A percentile compares a stretch with the other conserved stretches of the same genome.
Conservation (phyloP, 1,140 invertebrate genomes). For the Stegodyphus mimosarum region DNA sequence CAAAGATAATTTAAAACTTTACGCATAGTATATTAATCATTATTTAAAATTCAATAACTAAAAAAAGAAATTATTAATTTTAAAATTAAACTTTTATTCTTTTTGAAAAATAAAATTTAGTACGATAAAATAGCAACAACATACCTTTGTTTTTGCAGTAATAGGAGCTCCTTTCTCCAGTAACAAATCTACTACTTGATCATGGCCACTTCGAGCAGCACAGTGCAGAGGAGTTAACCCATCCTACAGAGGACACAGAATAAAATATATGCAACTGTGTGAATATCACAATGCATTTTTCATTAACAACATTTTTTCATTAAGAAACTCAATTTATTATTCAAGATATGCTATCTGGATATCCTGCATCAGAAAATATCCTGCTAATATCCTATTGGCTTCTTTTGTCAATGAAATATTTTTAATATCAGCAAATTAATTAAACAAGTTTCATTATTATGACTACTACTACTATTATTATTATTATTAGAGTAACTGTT, state of each 20-base stretch:
- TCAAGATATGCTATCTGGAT: no score
- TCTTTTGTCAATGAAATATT: no score
- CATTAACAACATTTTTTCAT: no score
- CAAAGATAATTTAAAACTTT: constrained; percentile 45
- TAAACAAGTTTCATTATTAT: no score
- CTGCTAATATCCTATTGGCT: no score
- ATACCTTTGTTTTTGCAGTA: constrained; percentile 96
- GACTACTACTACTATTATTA: no score
- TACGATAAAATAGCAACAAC: neutral
- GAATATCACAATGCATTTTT: no score
- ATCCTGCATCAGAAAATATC: no score
- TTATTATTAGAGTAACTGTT: no score
- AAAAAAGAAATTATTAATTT: neutral
- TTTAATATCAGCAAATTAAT: no score
- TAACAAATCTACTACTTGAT: constrained; percentile 94
- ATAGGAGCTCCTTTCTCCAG: constrained; percentile 95
- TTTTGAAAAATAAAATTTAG: neutral
- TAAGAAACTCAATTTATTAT: no score
- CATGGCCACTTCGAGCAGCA: constrained; percentile 95
- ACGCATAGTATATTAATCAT: neutral
- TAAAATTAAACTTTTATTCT: neutral
- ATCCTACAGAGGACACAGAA: constrained; percentile 73
- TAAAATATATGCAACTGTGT: neutral
- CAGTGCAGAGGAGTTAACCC: constrained; percentile 86
- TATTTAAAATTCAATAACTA: neutral